Conservation (phyloP, 2,888 invertebrate genomes). For the Galerucella pusilla region DNA sequence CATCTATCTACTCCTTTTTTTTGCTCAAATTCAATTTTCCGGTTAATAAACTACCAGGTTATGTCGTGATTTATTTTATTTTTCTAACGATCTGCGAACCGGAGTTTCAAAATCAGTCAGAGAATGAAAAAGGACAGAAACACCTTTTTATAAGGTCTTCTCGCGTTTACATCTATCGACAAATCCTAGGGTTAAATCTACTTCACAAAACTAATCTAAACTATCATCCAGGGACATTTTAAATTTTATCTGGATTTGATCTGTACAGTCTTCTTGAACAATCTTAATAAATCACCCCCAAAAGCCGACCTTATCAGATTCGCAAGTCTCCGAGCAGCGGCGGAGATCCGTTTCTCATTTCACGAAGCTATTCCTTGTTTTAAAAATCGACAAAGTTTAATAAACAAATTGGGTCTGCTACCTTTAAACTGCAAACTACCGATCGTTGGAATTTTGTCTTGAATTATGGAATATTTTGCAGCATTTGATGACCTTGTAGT, state of each 20-base stretch:
- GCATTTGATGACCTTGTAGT: no score
- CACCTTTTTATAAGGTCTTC: slow-evolving; percentile 15
- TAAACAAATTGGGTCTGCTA: no score
- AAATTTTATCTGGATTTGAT: slow-evolving; percentile 42
- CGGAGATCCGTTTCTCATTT: neutral
- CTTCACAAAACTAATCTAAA: slow-evolving; percentile 40
- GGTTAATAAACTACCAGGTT: slow-evolving; percentile 28
- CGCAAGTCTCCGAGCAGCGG: slow-evolving; percentile 20
- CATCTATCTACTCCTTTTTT: neutral
- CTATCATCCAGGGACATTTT: slow-evolving; percentile 42
- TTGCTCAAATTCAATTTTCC: slow-evolving; percentile 29
- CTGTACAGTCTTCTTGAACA: slow-evolving; percentile 41
- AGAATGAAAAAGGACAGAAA: slow-evolving; percentile 16
- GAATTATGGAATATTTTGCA: no score
- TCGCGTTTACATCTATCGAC: slow-evolving; percentile 34
- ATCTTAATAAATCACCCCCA: slow-evolving; percentile 42
- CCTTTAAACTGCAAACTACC: no score
- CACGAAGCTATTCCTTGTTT: neutral
- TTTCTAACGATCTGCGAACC: slow-evolving; percentile 32
- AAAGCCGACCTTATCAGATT: slow-evolving; percentile 40
- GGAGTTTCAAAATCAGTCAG: slow-evolving; percentile 23
- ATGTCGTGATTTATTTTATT: slow-evolving; percentile 33
- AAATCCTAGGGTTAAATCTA: slow-evolving; percentile 37
- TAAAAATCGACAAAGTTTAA: no score
- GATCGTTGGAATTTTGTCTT: no score